A percentile compares a stretch with the other conserved stretches of the same genome.
Conservation (phyloP, 92 coral and sea anemone genomes). For the Bergia sp. region DNA sequence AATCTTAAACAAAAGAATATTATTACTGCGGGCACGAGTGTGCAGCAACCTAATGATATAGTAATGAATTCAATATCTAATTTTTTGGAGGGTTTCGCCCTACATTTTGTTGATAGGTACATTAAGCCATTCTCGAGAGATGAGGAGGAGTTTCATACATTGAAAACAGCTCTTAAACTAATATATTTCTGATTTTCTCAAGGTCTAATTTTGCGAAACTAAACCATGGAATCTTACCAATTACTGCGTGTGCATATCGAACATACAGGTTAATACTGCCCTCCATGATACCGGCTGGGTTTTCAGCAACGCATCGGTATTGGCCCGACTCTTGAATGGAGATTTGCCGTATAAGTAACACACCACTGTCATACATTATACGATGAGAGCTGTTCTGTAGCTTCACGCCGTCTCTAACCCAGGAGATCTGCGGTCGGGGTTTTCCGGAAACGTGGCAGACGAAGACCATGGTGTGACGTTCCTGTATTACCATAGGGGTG, state of each 20-base stretch:
- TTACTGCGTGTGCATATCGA: slow-evolving; percentile 38
- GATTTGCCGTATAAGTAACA: slow-evolving; percentile 65
- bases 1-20: too few relatives aligned
- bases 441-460: slow-evolving; percentile 76
- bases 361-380: slow-evolving; percentile 61
- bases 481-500: slow-evolving; percentile 60
- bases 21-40: too few relatives aligned
- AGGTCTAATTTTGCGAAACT: too few relatives aligned
- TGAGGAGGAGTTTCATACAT: too few relatives aligned
- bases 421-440: slow-evolving; percentile 69
- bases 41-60: too few relatives aligned
- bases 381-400: slow-evolving; percentile 73
- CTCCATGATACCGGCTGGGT: slow-evolving; percentile 75
- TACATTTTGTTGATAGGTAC: too few relatives aligned
- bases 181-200: too few relatives aligned
- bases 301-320: slow-evolving; percentile 80
- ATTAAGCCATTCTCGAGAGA: too few relatives aligned
- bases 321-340: slow-evolving; percentile 64
- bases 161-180: too few relatives aligned
- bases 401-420: slow-evolving; percentile 70
- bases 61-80: too few relatives aligned
- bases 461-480: slow-evolving; percentile 66
- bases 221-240: slow-evolving; percentile 45
- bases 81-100: too few relatives aligned
- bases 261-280: slow-evolving; percentile 72